Evolutionary conservation across 2,888 invertebrate genomes (phyloP).

Genomic region (Pyrocoelia pectoralis): DNA sequence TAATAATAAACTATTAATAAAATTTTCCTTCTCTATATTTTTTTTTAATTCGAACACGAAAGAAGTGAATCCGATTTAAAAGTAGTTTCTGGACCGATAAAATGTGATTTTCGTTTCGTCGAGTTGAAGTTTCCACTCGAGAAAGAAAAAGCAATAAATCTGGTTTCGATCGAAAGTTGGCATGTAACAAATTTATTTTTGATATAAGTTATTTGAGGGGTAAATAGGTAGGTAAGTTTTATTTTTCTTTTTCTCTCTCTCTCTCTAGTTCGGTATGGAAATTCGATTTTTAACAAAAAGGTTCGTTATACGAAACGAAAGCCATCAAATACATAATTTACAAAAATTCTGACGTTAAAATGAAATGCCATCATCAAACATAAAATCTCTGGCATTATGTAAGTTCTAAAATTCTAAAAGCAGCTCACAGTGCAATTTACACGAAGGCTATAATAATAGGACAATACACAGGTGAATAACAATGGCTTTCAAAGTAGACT

Average conservation of each 20-base stretch:
- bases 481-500: constrained; percentile 45
- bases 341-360: constrained; percentile 26
- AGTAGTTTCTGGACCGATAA: constrained; percentile 30
- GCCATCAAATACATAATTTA: constrained; percentile 28
- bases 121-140: constrained; percentile 20
- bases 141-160: constrained; percentile 25
- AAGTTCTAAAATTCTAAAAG: constrained; percentile 35
- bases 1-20: constrained; percentile 14
- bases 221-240: too few species aligned
- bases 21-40: constrained; percentile 14
- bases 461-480: constrained; percentile 45
- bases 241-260: too few species aligned
- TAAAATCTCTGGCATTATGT: constrained; percentile 35
- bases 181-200: constrained; percentile 29
- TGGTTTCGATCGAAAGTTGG: constrained; percentile 20
- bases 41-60: constrained; percentile 20
- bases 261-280: neutral
- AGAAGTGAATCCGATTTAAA: constrained; percentile 20
- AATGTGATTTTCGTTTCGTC: constrained; percentile 28
- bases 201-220: constrained; percentile 21
- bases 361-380: constrained; percentile 33
- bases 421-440: constrained; percentile 33
- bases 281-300: constrained; percentile 2
- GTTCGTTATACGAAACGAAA: constrained; percentile 23
- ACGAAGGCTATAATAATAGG: constrained; percentile 38